A percentile compares a stretch with the other conserved stretches of the same genome.
Conservation (phyloP, 2,888 invertebrate genomes). For the Dryococelus australis region DNA sequence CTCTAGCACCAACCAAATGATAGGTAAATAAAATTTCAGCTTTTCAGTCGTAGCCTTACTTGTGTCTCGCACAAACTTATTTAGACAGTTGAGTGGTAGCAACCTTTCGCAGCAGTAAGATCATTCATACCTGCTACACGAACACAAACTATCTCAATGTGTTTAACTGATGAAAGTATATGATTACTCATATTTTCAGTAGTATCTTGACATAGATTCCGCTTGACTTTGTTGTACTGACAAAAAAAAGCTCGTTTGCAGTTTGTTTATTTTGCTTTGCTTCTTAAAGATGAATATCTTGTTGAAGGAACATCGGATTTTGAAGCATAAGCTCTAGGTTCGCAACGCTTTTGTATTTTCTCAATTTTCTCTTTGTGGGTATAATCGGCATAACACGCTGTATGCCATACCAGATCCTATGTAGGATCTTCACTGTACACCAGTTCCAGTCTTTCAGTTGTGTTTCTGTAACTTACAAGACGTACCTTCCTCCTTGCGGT, state of each 20-base stretch:
- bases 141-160: not conserved
- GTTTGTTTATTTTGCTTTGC: not conserved
- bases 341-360: constrained; percentile 3
- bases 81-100: not conserved
- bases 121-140: not conserved
- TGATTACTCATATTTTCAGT: constrained; percentile 19
- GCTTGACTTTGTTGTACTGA: not conserved
- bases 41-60: not conserved
- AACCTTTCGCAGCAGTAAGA: not conserved
- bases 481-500: not conserved
- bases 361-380: constrained; percentile 4
- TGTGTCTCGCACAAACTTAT: constrained; percentile 11
- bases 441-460: not conserved
- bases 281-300: constrained; percentile 13
- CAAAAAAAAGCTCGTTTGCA: not conserved
- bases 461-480: not conserved
- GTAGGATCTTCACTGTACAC: not conserved
- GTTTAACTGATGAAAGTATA: not conserved
- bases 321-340: not conserved
- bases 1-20: not conserved
- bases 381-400: not conserved
- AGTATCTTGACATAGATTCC: not conserved
- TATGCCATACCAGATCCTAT: not conserved
- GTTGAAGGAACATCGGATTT: constrained; percentile 17
- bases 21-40: not conserved